Evolutionary conservation across 2,797 vertebrate species (phyloP).

Genomic region (Mus minutoides): DNA sequence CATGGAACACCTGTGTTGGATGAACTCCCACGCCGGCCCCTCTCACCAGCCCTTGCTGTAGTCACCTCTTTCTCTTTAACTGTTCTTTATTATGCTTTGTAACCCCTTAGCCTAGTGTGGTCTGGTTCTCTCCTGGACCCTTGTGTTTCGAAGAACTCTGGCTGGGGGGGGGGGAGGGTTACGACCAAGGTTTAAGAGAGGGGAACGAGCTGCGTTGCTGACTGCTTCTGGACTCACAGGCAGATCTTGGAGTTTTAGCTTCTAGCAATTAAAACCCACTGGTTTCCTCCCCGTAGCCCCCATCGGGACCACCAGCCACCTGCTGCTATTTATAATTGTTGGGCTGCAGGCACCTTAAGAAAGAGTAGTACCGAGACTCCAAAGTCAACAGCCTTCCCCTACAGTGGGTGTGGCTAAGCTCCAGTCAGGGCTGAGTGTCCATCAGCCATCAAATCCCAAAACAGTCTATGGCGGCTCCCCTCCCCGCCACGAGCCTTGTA

Average conservation of each 20-base stretch:
- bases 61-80: background rate
- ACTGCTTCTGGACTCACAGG: background rate
- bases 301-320: background rate
- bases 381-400: background rate
- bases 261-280: background rate
- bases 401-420: background rate
- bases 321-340: background rate
- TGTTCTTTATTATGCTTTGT: background rate
- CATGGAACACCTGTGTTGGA: background rate
- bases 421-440: background rate
- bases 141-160: background rate
- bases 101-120: background rate
- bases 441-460: background rate
- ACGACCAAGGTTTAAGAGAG: background rate
- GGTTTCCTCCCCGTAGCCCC: background rate
- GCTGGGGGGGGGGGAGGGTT: background rate
- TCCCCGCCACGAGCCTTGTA: background rate
- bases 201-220: background rate
- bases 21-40: accelerated
- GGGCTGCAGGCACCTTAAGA: background rate
- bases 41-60: background rate
- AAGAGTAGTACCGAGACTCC: background rate
- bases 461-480: background rate
- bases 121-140: background rate
- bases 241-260: background rate